Evolutionary conservation across 1,140 invertebrate genomes (phyloP), one percentile per base, ranked within the genome.

Genomic region (Caenorhabditis briggsae): DNA sequence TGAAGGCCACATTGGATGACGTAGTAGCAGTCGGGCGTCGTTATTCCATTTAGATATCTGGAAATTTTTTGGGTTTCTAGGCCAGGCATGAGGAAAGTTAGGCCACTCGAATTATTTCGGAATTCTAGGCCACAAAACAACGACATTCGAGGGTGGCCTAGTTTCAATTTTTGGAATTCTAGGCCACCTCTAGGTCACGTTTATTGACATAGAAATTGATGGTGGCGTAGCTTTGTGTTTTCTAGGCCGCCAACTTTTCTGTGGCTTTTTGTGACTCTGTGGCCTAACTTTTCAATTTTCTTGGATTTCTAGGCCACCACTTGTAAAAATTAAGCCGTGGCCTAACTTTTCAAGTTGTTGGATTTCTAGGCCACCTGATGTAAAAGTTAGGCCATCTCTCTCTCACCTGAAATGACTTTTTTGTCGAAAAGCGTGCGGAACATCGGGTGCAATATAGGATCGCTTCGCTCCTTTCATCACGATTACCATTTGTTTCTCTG

Each of bases 401-500:
- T n/a, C 59, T 25, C 2, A 86, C 85, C 64, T 82, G 50, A 86
- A 86, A 33, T 86, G 50, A 82, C 85, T 86, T 43, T 86, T 89
- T 55, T 92, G 91, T 8, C 91, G 85, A 65, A 90, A 91, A 2
- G 88, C 65, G 85, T 91, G 82, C 25, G 89, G 90, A n/a, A 91
- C 91, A 83, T 91, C 90, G 16, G 90, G 90, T 18, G 91, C 90
- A 55, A 74, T 88, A 46, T 61, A 82, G 5, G 84, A 55, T 55
- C 46, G 61, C 25, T 33, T 5, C 2, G 84, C 41, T 41, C 87
- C 87, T 86, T 87, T 87, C 55, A 88, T 48, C 20, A 88, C 23
- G 48, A 86, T 25, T 3, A 86, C 85, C 18, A 59, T 18, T 48
- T 85, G 61, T 48, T 85, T 85, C 18, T 78, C 84, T 85, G 61